Evolutionary conservation across 2,888 invertebrate species (phyloP).

Genomic region (Ecliptopera silaceata): DNA sequence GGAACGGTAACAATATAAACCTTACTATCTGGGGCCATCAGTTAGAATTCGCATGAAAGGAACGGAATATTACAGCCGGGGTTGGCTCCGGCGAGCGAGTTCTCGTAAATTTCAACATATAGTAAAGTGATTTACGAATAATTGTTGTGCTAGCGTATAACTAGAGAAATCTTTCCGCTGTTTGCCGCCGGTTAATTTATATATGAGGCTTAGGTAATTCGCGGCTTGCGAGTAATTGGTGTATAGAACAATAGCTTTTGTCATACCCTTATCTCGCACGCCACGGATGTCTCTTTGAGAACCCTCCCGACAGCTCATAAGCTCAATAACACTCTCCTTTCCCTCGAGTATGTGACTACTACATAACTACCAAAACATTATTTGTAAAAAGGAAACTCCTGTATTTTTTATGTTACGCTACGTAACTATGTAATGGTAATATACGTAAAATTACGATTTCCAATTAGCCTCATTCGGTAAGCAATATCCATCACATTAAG

Average conservation of each 20-base stretch:
- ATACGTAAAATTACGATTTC: slow-evolving; percentile 22
- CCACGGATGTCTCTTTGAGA: slow-evolving; percentile 73
- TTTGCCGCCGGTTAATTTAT: slow-evolving; percentile 82
- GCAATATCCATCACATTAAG: slow-evolving; percentile 33
- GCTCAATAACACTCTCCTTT: slow-evolving; percentile 67
- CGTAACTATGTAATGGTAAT: background rate
- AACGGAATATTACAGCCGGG: slow-evolving; percentile 55
- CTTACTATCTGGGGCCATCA: slow-evolving; percentile 56
- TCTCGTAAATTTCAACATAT: slow-evolving; percentile 83
- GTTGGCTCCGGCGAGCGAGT: slow-evolving; percentile 61
- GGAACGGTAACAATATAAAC: slow-evolving; percentile 59
- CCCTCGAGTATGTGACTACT: slow-evolving; percentile 52
- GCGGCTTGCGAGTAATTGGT: slow-evolving; percentile 81
- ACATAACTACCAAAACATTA: slow-evolving; percentile 3
- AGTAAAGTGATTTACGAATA: slow-evolving; percentile 84
- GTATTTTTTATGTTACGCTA: background rate
- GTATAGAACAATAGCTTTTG: slow-evolving; percentile 82
- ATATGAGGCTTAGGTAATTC: slow-evolving; percentile 83
- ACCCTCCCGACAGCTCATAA: slow-evolving; percentile 52
- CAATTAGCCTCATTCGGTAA: slow-evolving; percentile 30
- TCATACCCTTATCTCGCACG: slow-evolving; percentile 78
- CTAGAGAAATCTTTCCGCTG: slow-evolving; percentile 84
- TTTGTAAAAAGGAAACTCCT: background rate
- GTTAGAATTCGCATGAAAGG: slow-evolving; percentile 61
- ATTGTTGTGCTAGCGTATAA: slow-evolving; percentile 83